phyloP scores from a whole-genome alignment of 2,113 vertebrate genomes.

The Pseudorhombus dupliciocellatus region DNA sequence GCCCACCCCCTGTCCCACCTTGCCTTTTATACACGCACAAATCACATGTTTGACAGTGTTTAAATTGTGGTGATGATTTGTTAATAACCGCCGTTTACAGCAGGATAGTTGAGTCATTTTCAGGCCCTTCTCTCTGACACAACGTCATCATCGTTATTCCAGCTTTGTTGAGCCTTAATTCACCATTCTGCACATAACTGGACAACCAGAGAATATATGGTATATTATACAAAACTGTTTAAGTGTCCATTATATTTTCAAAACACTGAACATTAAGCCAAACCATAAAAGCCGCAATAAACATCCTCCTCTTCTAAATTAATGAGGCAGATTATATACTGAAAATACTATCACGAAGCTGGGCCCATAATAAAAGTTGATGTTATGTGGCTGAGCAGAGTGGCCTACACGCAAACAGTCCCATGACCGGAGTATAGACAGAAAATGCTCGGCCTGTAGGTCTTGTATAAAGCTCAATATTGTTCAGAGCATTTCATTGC shows the following conservation, averaged over 20 bases:
- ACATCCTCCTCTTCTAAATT: conserved; percentile 63
- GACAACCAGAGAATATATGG: conserved; percentile 31
- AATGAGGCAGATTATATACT: conserved; percentile 55
- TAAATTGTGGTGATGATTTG: not conserved
- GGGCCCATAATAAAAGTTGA: conserved; percentile 57
- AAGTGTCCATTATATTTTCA: conserved; percentile 47
- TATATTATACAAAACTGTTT: conserved; percentile 44
- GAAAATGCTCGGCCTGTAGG: conserved; percentile 6
- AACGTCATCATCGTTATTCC: conserved; percentile 17
- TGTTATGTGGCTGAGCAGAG: conserved; percentile 47
- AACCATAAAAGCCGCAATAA: conserved; percentile 59
- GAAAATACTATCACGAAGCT: conserved; percentile 54
- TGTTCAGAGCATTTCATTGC: conserved; percentile 29
- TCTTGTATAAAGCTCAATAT: conserved; percentile 4
- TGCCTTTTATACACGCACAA: conserved; percentile 36
- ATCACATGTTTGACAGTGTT: not conserved
- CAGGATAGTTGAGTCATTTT: conserved; percentile 9
- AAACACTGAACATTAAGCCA: conserved; percentile 47
- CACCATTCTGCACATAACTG: conserved; percentile 26
- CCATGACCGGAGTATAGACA: not conserved
- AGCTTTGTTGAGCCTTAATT: conserved; percentile 30
- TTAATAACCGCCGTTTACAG: conserved; percentile 10
- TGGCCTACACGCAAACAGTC: conserved; percentile 32
- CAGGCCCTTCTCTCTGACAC: not conserved
- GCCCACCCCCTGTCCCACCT: conserved; percentile 60